Base-by-base conservation (phyloP, 2,888 invertebrate genomes). In the Hypercompe scribonia region DNA sequence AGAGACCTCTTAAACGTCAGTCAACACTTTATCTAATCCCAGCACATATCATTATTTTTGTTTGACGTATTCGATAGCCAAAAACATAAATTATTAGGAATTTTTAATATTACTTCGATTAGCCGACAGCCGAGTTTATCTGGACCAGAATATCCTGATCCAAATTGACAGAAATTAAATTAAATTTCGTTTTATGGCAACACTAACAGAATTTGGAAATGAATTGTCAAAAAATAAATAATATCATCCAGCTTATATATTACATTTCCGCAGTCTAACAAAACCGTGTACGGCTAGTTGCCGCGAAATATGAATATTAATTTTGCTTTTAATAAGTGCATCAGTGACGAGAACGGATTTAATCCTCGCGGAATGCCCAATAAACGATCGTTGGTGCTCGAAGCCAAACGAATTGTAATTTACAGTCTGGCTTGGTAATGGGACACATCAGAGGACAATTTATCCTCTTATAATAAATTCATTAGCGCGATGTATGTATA, bases 391-490 rank as follows among this genome's bases (percentile, higher is more conserved):
- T 87, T 87, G 84, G 88, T 87, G 86, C 86, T 87, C 90, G 88
- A 65, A 70, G 67, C 66, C 54, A 39, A 89, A 90, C 93, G 93
- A 91, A 93, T 91, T 92, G 95, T 94, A 94, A 95, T 95, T 94
- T 94, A 94, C 94, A 90, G 92, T 87, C 90, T 79, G 89, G 90
- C 87, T 70, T 90, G 86, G 92, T 95, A 95, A 95, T 95, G 93
- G 94, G 91, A 91, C 91, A 93, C 94, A 94, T 95, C 95, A 94
- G 90, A 90, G 90, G 87, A 90, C 94, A 94, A 95, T 95, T 95
- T 95, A 94, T 95, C 94, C 90, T 90, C 92, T 93, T 94, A 95
- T 95, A 95, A 95, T 95, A 95, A 95, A 95, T 95, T 95, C 94
- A 95, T 95, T 95, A 95, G 93, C 72, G 77, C 77, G 79, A 82